Conservation (phyloP, 2,113 vertebrate genomes). For the Tichodroma muraria region DNA sequence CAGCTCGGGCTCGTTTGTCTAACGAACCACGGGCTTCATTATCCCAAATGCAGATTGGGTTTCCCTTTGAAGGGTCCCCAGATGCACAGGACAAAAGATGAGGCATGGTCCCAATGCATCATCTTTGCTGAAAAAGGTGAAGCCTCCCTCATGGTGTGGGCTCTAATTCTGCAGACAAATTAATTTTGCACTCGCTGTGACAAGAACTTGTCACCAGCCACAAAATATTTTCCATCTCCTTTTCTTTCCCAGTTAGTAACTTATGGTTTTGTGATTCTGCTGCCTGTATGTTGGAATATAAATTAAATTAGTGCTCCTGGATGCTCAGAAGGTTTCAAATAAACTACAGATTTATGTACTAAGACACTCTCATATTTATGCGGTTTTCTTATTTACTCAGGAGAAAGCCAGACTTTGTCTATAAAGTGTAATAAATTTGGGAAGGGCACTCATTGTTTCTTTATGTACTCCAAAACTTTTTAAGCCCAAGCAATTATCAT, state of each 20-base stretch:
- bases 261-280: constrained; percentile 17
- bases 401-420: background rate
- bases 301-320: constrained; percentile 43
- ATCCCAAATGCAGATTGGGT: constrained; percentile 5
- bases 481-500: background rate
- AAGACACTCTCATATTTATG: constrained; percentile 3
- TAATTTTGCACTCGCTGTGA: constrained; percentile 1
- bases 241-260: constrained; percentile 41
- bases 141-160: background rate
- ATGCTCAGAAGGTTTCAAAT: background rate
- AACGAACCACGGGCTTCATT: constrained; percentile 25
- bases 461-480: background rate
- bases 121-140: background rate
- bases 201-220: background rate
- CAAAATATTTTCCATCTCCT: constrained; percentile 7
- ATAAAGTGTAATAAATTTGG: constrained; percentile 16
- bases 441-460: background rate
- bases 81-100: background rate
- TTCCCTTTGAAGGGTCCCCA: background rate
- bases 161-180: constrained; percentile 16
- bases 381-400: constrained; percentile 21
- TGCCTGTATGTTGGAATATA: constrained; percentile 1
- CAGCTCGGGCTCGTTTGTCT: constrained; percentile 24
- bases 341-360: constrained; percentile 38
- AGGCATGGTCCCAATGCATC: background rate